Evolutionary conservation across 2,888 invertebrate genomes (phyloP), one percentile per base, ranked within the genome.

Genomic region (Cetonia aurata): DNA sequence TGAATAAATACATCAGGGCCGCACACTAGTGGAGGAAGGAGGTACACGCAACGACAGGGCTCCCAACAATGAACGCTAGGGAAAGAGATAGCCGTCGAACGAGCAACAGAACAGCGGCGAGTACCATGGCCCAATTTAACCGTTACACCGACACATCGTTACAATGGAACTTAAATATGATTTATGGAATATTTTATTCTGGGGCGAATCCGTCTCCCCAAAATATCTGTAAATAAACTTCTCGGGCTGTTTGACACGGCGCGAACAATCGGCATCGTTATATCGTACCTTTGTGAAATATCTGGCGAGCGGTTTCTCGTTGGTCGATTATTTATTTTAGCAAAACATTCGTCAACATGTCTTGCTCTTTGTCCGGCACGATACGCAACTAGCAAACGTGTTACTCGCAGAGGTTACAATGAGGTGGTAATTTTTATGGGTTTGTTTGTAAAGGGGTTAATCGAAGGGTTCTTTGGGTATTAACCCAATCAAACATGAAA

Each of bases 161-260:
- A 83, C 83, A 83, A 84, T 83, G 74, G 81, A 77, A 76, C 80
- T 82, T 83, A 83, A 83, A 84, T 84, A 83, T 84, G 83, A 84
- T 84, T 84, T 84, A 84, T 84, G 82, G 80, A 82, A 82, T 81
- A 82, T 81, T 83, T 83, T 82, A 82, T 83, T 80, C 82, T 53
- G 78, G 81, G 82, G 81, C 82, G 80, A 81, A 81, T 79, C 77
- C 77, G 81, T 81, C 82, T 50, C 67, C 82, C 81, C 80, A 82
- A 78, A 81, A 55, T 80, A 82, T 80, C 78, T 76, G 79, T 80
- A 80, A 81, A 81, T 77, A 78, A 55, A 62, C 57, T 52, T 56
- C 46, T 65, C 62, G 41, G 67, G 48, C 48, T 57, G 67, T 68
- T 57, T 65, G 62, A 68, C 57, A 68, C 19, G 17, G 17, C 25